Evolutionary conservation across 2,797 vertebrate species (phyloP).

Genomic region (Perodicticus potto): DNA sequence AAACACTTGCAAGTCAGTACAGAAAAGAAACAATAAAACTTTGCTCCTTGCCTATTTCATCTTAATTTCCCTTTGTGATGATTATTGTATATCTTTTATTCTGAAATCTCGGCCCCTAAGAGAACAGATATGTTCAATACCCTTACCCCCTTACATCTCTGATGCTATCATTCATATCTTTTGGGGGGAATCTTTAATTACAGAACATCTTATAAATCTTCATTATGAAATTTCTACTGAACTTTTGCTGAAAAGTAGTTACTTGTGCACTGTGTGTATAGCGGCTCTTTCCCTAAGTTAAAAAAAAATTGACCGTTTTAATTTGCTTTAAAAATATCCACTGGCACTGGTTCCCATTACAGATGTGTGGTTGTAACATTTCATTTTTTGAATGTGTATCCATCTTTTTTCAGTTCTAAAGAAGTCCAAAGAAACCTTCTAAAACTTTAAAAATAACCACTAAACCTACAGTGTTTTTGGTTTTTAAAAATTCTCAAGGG

Average conservation of each 20-base stretch:
- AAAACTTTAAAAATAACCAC: conserved; percentile 86
- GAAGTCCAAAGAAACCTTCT: conserved; percentile 86
- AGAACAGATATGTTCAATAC: conserved; percentile 6
- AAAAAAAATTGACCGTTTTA: conserved; percentile 81
- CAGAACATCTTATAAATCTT: conserved; percentile 81
- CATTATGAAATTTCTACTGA: conserved; percentile 83
- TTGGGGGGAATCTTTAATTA: conserved; percentile 68
- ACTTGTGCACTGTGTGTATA: conserved; percentile 80
- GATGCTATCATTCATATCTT: conserved; percentile 66
- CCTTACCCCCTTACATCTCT: conserved; percentile 39
- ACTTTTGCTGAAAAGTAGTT: conserved; percentile 84
- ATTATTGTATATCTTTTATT: conserved; percentile 25
- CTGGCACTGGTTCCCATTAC: conserved; percentile 85
- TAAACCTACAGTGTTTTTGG: conserved; percentile 84
- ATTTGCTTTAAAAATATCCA: conserved; percentile 86
- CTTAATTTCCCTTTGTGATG: conserved; percentile 21
- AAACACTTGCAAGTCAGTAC: conserved; percentile 21
- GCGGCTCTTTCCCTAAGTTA: conserved; percentile 82
- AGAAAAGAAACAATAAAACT: conserved; percentile 17
- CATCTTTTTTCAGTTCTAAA: conserved; percentile 84
- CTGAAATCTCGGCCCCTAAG: not conserved
- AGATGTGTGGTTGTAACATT: conserved; percentile 86
- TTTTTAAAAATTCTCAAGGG: conserved; percentile 85
- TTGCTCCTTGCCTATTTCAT: not conserved
- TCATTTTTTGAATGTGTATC: conserved; percentile 86